phyloP scores from a whole-genome alignment of 37 sponge, comb jelly and placozoan genomes.

The Aplysina aerophoba region DNA sequence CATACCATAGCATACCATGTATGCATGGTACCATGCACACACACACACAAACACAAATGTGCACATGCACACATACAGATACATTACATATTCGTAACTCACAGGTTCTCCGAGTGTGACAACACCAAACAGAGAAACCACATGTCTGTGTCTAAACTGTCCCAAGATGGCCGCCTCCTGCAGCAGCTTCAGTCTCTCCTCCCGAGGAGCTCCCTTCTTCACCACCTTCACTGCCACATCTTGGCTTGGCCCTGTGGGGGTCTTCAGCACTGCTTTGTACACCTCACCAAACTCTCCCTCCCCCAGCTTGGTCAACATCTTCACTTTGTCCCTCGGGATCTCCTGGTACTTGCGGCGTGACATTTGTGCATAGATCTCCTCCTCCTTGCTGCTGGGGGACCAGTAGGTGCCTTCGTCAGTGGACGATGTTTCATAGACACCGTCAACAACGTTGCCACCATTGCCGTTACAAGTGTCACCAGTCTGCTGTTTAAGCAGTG shows the following conservation, averaged over 20 bases:
- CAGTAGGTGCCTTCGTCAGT: neutral
- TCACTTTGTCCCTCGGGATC: neutral
- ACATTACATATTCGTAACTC: neutral
- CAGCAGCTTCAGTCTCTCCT: constrained; percentile 7
- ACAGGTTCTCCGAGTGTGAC: constrained; percentile 20
- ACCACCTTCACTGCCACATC: constrained; percentile 26
- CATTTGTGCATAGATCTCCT: constrained; percentile 28
- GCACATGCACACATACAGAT: neutral
- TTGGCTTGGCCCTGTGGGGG: neutral
- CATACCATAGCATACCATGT: neutral
- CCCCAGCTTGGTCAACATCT: neutral
- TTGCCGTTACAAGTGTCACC: neutral
- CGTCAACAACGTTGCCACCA: neutral
- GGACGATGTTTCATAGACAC: neutral
- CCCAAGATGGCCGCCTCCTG: constrained; percentile 15
- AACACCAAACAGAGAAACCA: constrained; percentile 2
- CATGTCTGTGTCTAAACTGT: constrained; percentile 31
- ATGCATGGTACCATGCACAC: neutral
- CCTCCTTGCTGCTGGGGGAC: neutral
- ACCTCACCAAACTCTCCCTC: constrained; percentile 19
- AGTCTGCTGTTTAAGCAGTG: neutral
- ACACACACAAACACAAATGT: neutral
- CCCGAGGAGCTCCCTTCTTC: constrained; percentile 24
- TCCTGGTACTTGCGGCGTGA: neutral
- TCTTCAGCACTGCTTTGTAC: constrained; percentile 30